Base-by-base conservation (phyloP, 1,140 invertebrate species). In the Leptinotarsa undecemlineata region DNA sequence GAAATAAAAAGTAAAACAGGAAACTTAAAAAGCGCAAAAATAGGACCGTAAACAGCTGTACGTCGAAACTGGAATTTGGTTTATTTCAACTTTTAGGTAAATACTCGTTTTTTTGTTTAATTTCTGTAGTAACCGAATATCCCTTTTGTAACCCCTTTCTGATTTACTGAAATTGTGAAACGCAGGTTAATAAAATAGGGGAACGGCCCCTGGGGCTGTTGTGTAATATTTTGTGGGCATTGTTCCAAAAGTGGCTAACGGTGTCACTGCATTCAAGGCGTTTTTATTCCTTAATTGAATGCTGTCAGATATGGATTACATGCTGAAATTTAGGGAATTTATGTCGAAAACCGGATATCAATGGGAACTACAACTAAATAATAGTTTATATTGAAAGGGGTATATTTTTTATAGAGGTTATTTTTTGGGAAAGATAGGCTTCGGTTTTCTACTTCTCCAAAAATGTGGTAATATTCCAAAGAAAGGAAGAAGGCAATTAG, bases 1-100 rank as follows among this genome's bases (percentile, higher is more conserved):
- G 63, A 64, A 64, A 64, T 64, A 64, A 64, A 64, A 21, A 21
- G 20, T 14, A 33, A 64, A 23, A 33, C 63, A 64, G 63, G 63
- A 64, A 64, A 64, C 63, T 13, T 20, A 64, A 64, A 64, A 64
- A 64, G 63, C n/a, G 63, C 63, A 64, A 64, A 64, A 64, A 64
- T 64, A 64, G 63, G 63, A 64, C 20, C 63, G 26, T 23, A 64
- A 21, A 64, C 63, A 33, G 26, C 63, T 23, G 63, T 64, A 20
- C 14, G 4, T 13, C 20, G 63, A 64, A 64, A 64, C 63, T 23
- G 63, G 63, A 64, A 64, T 14, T 64, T 64, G 20, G 63, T 64
- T 2, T 64, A 26, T 64, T 64, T 64, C 63, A 20, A 20, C 63
- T 64, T 64, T 33, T 21, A 5, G 51, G 51, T 57, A 17, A 17